These are phyloP conservation scores for Hartigia nigra DNA, from an alignment of 2,888 invertebrate genomes.

Conservation along the genomic window DNA sequence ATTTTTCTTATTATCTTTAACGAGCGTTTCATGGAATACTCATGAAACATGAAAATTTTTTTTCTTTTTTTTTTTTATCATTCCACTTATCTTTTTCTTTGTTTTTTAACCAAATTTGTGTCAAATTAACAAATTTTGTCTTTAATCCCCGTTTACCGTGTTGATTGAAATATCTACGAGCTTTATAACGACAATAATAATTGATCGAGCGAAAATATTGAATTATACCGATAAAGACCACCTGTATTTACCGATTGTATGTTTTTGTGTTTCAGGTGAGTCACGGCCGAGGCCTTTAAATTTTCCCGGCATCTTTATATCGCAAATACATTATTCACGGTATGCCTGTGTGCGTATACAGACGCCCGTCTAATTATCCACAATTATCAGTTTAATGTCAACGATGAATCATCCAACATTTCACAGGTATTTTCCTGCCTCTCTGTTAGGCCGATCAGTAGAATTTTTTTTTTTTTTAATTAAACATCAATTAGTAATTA, in stretches of 20 bases:
- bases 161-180: not conserved
- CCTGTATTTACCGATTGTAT: slow-evolving; percentile 3
- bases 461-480: not conserved
- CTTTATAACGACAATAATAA: not conserved
- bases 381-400: slow-evolving; percentile 1
- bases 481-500: not conserved
- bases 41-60: no score
- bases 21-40: no score
- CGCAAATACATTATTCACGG: not conserved
- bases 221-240: no score
- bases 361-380: slow-evolving; percentile 14
- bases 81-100: not conserved
- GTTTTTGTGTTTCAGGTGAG: slow-evolving; percentile 37
- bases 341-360: not conserved
- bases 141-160: not conserved
- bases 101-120: not conserved
- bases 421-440: not conserved
- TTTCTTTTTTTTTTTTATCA: not conserved
- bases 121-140: not conserved
- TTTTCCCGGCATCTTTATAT: not conserved
- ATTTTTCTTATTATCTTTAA: no score
- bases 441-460: not conserved
- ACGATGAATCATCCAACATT: slow-evolving; percentile 3
- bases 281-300: slow-evolving; percentile 9
- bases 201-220: not conserved